Conservation (phyloP, 2,888 invertebrate species). For the Julus scandinavius region DNA sequence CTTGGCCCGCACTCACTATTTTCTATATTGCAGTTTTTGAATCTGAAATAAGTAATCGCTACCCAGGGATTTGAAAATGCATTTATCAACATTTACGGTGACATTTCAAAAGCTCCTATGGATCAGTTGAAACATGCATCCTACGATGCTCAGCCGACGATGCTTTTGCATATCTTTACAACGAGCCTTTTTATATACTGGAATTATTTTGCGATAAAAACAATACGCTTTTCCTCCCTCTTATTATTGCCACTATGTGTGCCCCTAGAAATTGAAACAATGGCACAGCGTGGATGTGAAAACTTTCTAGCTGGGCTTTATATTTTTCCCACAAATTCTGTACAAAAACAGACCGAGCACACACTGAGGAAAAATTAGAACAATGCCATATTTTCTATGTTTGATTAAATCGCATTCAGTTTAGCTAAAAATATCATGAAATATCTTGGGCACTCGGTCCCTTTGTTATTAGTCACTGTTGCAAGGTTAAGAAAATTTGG, state of each 20-base stretch:
- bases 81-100: slow-evolving; percentile 55
- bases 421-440: too few relatives aligned
- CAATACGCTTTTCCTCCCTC: slow-evolving; percentile 10
- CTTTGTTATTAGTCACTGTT: too few relatives aligned
- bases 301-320: not conserved
- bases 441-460: too few relatives aligned
- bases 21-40: slow-evolving; percentile 53
- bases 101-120: slow-evolving; percentile 54
- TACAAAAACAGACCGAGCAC: not conserved
- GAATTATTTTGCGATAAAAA: slow-evolving; percentile 18
- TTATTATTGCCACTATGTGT: not conserved
- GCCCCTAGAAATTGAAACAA: not conserved
- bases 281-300: not conserved
- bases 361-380: not conserved
- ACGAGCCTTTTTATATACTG: slow-evolving; percentile 18
- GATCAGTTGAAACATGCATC: slow-evolving; percentile 46
- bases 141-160: slow-evolving; percentile 4
- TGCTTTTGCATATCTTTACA: slow-evolving; percentile 18
- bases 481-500: too few relatives aligned
- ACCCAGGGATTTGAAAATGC: slow-evolving; percentile 55
- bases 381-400: not conserved
- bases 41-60: slow-evolving; percentile 56
- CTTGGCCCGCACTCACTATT: slow-evolving; percentile 35
- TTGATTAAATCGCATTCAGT: too few relatives aligned
- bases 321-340: not conserved